Percentiles rank a stretch among this genome's conserved stretches.
phyloP scores from a whole-genome alignment of 2,113 vertebrate genomes.

The Acinonyx jubatus region DNA sequence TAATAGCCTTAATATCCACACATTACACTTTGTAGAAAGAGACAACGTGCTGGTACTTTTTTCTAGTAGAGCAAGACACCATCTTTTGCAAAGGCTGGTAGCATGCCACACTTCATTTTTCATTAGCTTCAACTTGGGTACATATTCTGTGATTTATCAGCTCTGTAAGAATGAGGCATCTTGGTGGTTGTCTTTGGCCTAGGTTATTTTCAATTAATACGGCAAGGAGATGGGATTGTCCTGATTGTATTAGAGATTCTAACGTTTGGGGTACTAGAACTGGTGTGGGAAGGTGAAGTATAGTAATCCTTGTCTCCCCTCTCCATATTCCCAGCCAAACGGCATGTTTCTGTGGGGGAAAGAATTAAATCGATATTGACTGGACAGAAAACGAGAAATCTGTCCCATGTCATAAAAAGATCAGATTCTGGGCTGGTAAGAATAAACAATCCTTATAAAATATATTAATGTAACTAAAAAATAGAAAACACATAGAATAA shows the following conservation, averaged over 20 bases:
- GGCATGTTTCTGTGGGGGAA: background rate
- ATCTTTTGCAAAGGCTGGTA: background rate
- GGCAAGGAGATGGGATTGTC: background rate
- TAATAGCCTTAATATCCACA: background rate
- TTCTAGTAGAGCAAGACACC: background rate
- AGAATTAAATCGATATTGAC: background rate
- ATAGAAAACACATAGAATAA: background rate
- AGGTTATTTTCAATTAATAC: background rate
- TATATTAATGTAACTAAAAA: background rate
- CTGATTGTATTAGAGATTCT: background rate
- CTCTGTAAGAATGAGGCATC: background rate
- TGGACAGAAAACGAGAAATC: background rate
- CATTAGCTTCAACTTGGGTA: background rate
- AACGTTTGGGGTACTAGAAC: background rate
- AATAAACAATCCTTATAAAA: background rate
- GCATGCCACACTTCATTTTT: background rate
- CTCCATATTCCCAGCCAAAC: background rate
- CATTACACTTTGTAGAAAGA: background rate
- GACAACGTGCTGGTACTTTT: background rate
- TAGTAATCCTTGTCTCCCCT: background rate
- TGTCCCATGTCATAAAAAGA: background rate
- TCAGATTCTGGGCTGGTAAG: background rate
- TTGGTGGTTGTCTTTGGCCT: background rate
- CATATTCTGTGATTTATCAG: background rate
- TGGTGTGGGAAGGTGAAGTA: background rate